A percentile compares a stretch with the other conserved stretches of the same genome.
Evolutionary conservation across 2,888 invertebrate species (phyloP).

Genomic region (Sericinus montela): DNA sequence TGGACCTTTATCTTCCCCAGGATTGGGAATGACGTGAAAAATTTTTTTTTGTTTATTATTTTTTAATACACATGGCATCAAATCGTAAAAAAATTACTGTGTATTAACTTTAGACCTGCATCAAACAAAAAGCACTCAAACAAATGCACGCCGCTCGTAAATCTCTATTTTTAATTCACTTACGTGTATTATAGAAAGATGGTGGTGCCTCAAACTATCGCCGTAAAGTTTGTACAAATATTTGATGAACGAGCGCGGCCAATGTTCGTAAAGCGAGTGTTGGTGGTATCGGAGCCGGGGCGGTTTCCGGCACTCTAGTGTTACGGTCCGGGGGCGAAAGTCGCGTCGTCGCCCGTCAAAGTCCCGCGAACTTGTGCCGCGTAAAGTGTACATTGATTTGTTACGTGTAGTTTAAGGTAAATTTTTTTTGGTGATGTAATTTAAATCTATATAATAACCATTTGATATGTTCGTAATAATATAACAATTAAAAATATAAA

Average conservation of each 20-base stretch:
- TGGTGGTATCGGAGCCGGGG: slow-evolving; percentile 32
- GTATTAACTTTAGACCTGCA: background rate
- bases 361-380: slow-evolving; percentile 29
- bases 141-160: slow-evolving; percentile 8
- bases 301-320: slow-evolving; percentile 41
- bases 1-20: no score
- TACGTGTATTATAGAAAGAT: slow-evolving; percentile 9
- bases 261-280: slow-evolving; percentile 23
- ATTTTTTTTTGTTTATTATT: no score
- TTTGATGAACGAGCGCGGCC: slow-evolving; percentile 16
- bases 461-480: no score
- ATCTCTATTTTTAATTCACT: slow-evolving; percentile 16
- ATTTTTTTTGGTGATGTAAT: background rate
- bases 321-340: slow-evolving; percentile 41
- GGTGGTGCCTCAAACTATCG: slow-evolving; percentile 4
- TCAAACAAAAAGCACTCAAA: slow-evolving; percentile 6
- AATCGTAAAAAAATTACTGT: no score
- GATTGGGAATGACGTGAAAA: no score
- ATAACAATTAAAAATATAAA: no score
- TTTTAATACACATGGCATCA: no score
- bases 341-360: slow-evolving; percentile 34
- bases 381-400: slow-evolving; percentile 21
- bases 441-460: no score
- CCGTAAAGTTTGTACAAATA: slow-evolving; percentile 11
- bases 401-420: slow-evolving; percentile 16